Evolutionary conservation across 2,113 vertebrate species (phyloP), one percentile per base, ranked within the genome.

Genomic region (Rhinolophus ferrumequinum): DNA sequence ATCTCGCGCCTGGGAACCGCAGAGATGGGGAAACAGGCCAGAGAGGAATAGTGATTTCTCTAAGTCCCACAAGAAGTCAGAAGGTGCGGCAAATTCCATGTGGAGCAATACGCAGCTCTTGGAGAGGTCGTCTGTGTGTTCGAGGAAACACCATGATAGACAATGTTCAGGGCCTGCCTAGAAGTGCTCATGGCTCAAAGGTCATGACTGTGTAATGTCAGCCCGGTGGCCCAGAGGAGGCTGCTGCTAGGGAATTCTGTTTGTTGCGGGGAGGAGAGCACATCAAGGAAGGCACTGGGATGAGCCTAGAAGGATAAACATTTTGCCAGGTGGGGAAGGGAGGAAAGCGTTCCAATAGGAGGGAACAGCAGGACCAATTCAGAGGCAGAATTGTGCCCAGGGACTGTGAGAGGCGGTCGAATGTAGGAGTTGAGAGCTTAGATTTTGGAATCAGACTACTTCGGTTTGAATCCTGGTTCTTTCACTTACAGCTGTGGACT

Each of bases 401-500:
- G 52, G 50, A 22, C 81, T 21, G 7, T 22, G 28, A 41, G 24
- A 56, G 18, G 11, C 41, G n/a, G 44, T 33, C 21, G 21, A 24
- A 56, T 15, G 56, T 5, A 3, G 0, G 38, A 11, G 7, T 2
- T 1, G 4, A 70, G 72, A 60, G 70, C 47, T 19, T 22, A 44
- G 67, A 67, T 79, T 54, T 47, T 85, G 79, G 54, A 54, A 47
- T 76, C 58, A 9, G 10, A 52, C 22, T n/a, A 1, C 67, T 54
- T 22, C 12, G 82, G n/a, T 60, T 64, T 88, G 86, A 58, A 54
- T n/a, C 82, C n/a, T 38, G 67, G 33, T 60, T 94, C 77, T 56
- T 3, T 64, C 22, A 0, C 88, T 56, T 10, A 21, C 8, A 72
- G 58, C 41, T 79, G 22, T n/a, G 35, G 70, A 14, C 69, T 3